These are phyloP conservation scores for Bedellia somnulentella DNA, from an alignment of 2,888 invertebrate species.

Conservation along the genomic window DNA sequence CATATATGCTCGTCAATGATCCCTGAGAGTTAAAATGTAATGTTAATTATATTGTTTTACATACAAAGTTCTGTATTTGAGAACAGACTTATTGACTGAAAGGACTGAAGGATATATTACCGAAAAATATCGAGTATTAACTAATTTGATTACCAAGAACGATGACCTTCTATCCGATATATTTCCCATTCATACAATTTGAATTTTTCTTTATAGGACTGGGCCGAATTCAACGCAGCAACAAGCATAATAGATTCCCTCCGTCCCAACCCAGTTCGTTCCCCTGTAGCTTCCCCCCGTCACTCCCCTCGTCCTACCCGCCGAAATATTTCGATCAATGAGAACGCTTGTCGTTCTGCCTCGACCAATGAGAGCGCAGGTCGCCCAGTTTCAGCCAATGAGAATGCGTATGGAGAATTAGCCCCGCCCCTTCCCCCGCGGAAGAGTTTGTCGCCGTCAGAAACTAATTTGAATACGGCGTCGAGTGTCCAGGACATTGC, in stretches of 20 bases:
- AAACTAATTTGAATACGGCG: constrained; percentile 28
- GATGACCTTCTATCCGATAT: no score
- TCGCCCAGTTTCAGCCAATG: no score
- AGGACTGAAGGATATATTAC: no score
- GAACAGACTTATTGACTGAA: no score
- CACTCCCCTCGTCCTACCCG: constrained; percentile 32
- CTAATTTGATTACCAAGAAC: no score
- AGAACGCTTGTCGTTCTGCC: constrained; percentile 1
- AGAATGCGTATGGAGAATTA: constrained; percentile 47
- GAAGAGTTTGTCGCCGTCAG: constrained; percentile 55
- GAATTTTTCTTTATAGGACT: constrained; percentile 39
- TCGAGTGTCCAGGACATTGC: constrained; percentile 46
- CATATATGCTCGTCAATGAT: no score
- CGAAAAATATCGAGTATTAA: no score
- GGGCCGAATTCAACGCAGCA: constrained; percentile 66
- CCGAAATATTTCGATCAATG: constrained; percentile 10
- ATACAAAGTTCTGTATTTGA: no score
- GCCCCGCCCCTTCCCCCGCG: constrained; percentile 61
- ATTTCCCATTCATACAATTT: no score
- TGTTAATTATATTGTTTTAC: no score
- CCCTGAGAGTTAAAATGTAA: no score
- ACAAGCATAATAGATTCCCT: constrained; percentile 64
- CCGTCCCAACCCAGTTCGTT: constrained; percentile 39
- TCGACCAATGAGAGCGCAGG: background rate
- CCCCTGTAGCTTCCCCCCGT: constrained; percentile 62